Conservation (phyloP, 2,113 vertebrate species). For the Eublepharis macularius region DNA sequence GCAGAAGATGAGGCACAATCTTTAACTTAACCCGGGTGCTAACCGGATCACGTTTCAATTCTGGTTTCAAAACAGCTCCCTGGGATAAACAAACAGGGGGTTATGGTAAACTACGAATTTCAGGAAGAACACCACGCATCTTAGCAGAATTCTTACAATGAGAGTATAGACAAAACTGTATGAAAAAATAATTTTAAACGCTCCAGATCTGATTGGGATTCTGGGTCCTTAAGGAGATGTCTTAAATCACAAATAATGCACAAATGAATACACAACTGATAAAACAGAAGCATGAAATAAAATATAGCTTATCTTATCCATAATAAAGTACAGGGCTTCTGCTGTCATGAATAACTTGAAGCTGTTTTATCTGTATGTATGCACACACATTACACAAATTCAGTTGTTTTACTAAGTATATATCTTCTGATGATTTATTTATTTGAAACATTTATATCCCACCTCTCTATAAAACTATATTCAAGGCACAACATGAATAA, state of each 20-base stretch:
- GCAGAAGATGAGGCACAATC: conserved; percentile 94
- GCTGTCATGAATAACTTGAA: neutral
- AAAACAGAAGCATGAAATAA: neutral
- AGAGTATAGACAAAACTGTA: no score
- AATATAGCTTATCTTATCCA: neutral
- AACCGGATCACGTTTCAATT: conserved; percentile 95
- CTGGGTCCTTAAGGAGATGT: neutral
- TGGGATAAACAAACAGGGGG: conserved; percentile 59
- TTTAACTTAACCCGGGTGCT: conserved; percentile 98
- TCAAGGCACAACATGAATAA: no score
- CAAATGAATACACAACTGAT: neutral
- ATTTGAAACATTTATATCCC: no score
- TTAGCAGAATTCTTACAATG: neutral
- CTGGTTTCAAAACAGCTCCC: conserved; percentile 90
- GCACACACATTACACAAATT: neutral
- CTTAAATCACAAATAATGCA: neutral
- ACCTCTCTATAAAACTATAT: no score
- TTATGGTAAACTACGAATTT: neutral
- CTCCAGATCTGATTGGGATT: neutral
- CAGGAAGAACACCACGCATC: neutral
- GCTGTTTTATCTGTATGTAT: neutral
- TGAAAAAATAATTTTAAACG: no score
- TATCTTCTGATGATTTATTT: no score
- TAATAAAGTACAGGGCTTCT: neutral
- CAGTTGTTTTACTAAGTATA: no score